Evolutionary conservation across 2,888 invertebrate species (phyloP).

Genomic region (Phoenoteleia sp.): DNA sequence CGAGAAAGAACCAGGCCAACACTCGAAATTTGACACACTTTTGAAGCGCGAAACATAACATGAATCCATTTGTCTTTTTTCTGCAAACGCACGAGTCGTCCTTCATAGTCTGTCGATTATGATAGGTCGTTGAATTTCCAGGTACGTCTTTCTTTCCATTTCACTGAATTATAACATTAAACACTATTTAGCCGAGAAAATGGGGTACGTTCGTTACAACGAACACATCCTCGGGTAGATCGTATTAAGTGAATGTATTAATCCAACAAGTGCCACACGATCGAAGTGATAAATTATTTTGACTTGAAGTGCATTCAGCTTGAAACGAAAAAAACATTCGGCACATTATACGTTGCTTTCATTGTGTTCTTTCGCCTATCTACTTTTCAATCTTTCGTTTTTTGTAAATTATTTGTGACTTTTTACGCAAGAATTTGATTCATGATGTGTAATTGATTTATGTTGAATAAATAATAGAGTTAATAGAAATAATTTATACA

Average conservation of each 20-base stretch:
- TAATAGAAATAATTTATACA: background rate
- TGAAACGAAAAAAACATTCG: constrained; percentile 14
- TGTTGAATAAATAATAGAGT: background rate
- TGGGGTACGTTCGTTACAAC: constrained; percentile 40
- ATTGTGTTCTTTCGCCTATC: constrained; percentile 15
- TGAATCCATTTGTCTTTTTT: constrained; percentile 50
- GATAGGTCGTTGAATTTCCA: constrained; percentile 68
- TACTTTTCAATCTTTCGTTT: constrained; percentile 11
- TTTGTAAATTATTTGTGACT: background rate
- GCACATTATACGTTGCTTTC: constrained; percentile 5
- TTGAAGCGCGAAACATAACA: constrained; percentile 52
- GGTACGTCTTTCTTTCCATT: constrained; percentile 68
- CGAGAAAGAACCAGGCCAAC: constrained; percentile 81
- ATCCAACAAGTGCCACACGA: constrained; percentile 31
- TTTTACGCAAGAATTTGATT: background rate
- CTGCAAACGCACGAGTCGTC: constrained; percentile 50
- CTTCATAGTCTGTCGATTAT: constrained; percentile 67
- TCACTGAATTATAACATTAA: constrained; percentile 56
- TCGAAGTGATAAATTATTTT: constrained; percentile 40
- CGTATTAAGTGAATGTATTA: constrained; percentile 44
- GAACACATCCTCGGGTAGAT: constrained; percentile 30
- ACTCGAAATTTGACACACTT: constrained; percentile 83
- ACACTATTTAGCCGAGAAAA: constrained; percentile 60
- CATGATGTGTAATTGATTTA: background rate
- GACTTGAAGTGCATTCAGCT: background rate